phyloP scores from a whole-genome alignment of 1,140 invertebrate species.

The Pogonognathellus flavescens region DNA sequence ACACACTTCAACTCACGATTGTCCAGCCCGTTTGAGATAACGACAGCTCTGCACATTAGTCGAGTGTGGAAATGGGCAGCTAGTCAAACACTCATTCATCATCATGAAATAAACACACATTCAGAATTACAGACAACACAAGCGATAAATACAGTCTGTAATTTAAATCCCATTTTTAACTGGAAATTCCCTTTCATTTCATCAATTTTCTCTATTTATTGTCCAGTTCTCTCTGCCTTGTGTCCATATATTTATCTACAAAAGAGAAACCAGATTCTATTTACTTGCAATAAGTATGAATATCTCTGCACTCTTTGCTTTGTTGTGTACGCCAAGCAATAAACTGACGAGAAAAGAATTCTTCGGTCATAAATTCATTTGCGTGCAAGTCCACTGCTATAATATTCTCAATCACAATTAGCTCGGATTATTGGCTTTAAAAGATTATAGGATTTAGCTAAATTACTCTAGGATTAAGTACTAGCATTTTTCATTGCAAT shows the following conservation, averaged over 20 bases:
- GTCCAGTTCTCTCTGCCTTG: background rate
- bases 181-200: background rate
- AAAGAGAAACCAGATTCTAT: no score
- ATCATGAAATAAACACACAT: slow-evolving; percentile 2
- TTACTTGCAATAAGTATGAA: background rate
- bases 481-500: slow-evolving; percentile 18
- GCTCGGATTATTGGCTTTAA: background rate
- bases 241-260: no score
- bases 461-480: slow-evolving; percentile 15
- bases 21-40: background rate
- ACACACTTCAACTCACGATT: background rate
- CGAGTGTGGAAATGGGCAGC: slow-evolving; percentile 7
- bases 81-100: slow-evolving; percentile 12
- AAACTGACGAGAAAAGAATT: slow-evolving; percentile 31
- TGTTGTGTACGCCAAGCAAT: background rate
- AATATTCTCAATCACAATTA: slow-evolving; percentile 30
- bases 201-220: background rate
- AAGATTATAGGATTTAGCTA: slow-evolving; percentile 38
- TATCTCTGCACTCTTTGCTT: background rate
- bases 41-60: background rate
- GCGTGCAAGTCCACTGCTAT: background rate
- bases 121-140: background rate
- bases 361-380: background rate
- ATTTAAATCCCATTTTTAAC: slow-evolving; percentile 19
- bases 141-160: background rate